Base-by-base conservation (phyloP, 23 tunicate species). In the Trididemnum miniatum region DNA sequence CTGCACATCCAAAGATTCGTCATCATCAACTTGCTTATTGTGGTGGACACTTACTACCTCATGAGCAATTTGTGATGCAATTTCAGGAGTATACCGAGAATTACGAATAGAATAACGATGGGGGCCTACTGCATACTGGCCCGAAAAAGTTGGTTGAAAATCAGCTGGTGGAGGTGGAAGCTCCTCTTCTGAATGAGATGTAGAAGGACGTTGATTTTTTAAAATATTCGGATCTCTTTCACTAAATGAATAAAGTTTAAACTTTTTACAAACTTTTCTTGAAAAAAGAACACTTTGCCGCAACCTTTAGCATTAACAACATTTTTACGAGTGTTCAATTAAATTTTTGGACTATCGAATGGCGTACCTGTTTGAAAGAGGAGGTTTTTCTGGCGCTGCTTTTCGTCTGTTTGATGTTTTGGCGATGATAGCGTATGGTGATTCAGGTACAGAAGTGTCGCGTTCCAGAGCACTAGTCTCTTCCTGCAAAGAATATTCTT, bases 41-140 rank as follows among this genome's bases (percentile, higher is more conserved):
- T 62, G 25, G 15, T 44, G 9, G 12, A 7, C 12, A 7, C 15
- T 9, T 0, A 24, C 52, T n/a, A 51, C 83, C 35, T 79, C 83
- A 20, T 79, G 62, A 5, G 83, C 83, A 1, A 79, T 59, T 49
- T 79, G 83, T 22, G 71, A 49, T 1, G 83, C 83, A 27, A 79
- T 31, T 9, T 49, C 71, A 32, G 83, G 83, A 0, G 83, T 79
- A 35, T 33, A 62, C 32, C 35, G 28, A 12, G 34, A 31, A 32
- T 76, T 50, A 7, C 80, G 80, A 1, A 76, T 32, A 1, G 80
- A 76, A 18, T 31, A 37, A 44, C 64, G 34, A 2, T 76, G 80
- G 50, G 80, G 80, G 15, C 80, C 80, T 18, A 76, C 64, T 62
- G 67, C 26, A 62, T 62, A 62, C 29, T 62, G 57, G 15, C 18